Conservation (phyloP, 2,888 invertebrate species). For the Tiliacea aurago region DNA sequence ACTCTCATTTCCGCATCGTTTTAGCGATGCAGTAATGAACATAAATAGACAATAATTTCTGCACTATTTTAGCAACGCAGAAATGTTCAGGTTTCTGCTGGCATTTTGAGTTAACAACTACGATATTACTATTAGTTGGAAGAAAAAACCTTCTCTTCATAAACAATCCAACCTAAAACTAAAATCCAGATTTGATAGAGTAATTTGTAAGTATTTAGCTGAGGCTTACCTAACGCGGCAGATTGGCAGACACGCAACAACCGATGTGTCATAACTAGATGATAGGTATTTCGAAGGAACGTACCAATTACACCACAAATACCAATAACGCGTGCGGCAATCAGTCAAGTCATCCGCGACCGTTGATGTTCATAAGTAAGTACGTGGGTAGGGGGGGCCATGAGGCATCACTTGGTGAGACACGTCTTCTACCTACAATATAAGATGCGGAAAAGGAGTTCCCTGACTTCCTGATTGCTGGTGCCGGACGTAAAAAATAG, state of each 20-base stretch:
- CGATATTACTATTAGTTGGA: no score
- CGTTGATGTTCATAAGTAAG: conserved; percentile 62
- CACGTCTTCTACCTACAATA: neutral
- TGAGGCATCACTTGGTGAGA: neutral
- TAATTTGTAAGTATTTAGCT: conserved; percentile 51
- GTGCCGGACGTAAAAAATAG: no score
- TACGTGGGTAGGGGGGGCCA: conserved; percentile 36
- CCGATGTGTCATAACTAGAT: conserved; percentile 68
- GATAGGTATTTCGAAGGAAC: conserved; percentile 60
- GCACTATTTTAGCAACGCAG: no score
- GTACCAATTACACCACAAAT: conserved; percentile 68
- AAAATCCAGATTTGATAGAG: conserved; percentile 40
- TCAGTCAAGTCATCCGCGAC: conserved; percentile 71
- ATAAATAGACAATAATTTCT: no score
- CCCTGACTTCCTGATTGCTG: neutral
- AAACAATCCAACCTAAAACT: conserved; percentile 25
- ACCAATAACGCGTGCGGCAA: conserved; percentile 68
- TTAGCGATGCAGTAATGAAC: no score
- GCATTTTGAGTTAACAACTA: no score
- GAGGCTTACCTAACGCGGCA: conserved; percentile 56
- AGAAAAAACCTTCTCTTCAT: conserved; percentile 2
- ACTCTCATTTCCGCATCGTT: no score
- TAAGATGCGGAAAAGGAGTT: neutral
- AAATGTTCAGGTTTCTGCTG: no score
- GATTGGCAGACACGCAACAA: conserved; percentile 57